Evolutionary conservation across 1,140 invertebrate genomes (phyloP), one percentile per base, ranked within the genome.

Genomic region (Liolophura sinensis): DNA sequence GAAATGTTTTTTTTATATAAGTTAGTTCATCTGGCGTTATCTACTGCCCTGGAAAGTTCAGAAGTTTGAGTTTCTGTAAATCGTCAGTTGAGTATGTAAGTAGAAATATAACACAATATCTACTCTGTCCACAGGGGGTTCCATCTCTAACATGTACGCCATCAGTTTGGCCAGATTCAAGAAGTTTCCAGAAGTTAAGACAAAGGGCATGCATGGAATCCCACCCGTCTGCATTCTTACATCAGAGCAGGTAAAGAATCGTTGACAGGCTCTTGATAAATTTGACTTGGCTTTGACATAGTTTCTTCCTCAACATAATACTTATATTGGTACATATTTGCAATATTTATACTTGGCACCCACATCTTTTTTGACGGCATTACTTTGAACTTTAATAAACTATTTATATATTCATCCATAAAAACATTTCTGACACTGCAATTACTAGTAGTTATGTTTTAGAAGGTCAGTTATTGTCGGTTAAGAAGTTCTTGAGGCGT

Each of bases 61-160:
- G 22, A 3, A 22, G 22, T n/a, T n/a, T 52, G 22, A 12, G 51
- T 52, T n/a, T 24, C 22, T 52, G 18, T n/a, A 52, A 50, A 12
- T 14, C 49, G n/a, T 50, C 12, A n/a, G 12, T 50, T 50, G 12
- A 14, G 49, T 14, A 12, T 12, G n/a, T n/a, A 50, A 50, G 1
- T 14, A 1, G 51, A 18, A 51, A 22, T 24, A 24, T 18, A 46
- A n/a, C 15, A 46, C 5, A 47, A 55, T 48, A 31, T 31, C 31
- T 57, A 51, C 50, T n/a, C 12, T 11, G 46, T 48, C 49, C 82
- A 20, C 74, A 93, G 96, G 96, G 75, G 97, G 97, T 11, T 96
- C 96, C 1, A 95, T 99, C 73, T 97, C 96, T 56, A 99, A 99
- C 84, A 86, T 99, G 72, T 99, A 99, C 83, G 97, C 96, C 20